Evolutionary conservation across 2,888 invertebrate species (phyloP).

Genomic region (Morpho helenor): DNA sequence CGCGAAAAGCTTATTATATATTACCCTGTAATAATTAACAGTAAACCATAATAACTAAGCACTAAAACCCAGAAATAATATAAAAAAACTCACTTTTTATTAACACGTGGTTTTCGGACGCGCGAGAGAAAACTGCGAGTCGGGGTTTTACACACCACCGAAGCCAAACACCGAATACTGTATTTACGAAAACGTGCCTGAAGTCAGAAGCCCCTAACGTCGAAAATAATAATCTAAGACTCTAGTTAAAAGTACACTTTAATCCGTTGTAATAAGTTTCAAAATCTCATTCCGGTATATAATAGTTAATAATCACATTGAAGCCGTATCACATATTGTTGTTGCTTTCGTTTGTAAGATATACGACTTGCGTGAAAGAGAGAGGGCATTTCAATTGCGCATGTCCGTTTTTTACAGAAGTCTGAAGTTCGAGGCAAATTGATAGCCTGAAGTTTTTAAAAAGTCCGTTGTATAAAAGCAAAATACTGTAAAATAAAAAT

Average conservation of each 20-base stretch:
- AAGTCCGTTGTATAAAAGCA: neutral
- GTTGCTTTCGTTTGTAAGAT: conserved; percentile 42
- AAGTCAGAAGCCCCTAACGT: conserved; percentile 41
- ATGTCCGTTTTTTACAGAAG: conserved; percentile 50
- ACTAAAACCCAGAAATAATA: neutral
- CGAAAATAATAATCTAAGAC: conserved; percentile 46
- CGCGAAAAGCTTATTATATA: no score
- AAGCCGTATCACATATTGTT: conserved; percentile 41
- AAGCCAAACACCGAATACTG: conserved; percentile 36
- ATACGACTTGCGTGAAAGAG: conserved; percentile 37
- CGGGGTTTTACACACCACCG: conserved; percentile 9
- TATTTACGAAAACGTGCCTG: conserved; percentile 38
- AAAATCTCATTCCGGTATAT: conserved; percentile 17
- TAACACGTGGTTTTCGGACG: conserved; percentile 25
- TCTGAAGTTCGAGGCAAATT: conserved; percentile 12
- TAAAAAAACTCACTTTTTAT: conserved; percentile 26
- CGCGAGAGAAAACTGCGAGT: conserved; percentile 13
- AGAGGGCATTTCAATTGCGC: conserved; percentile 41
- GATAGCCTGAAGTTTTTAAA: conserved; percentile 20
- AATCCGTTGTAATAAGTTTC: conserved; percentile 8
- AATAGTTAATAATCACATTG: conserved; percentile 45
- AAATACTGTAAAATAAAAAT: no score
- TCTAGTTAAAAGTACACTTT: conserved; percentile 40
- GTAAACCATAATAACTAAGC: conserved; percentile 1
- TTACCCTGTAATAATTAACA: neutral